Evolutionary conservation across 2,888 invertebrate species (phyloP).

Genomic region (Urechis unicinctus): DNA sequence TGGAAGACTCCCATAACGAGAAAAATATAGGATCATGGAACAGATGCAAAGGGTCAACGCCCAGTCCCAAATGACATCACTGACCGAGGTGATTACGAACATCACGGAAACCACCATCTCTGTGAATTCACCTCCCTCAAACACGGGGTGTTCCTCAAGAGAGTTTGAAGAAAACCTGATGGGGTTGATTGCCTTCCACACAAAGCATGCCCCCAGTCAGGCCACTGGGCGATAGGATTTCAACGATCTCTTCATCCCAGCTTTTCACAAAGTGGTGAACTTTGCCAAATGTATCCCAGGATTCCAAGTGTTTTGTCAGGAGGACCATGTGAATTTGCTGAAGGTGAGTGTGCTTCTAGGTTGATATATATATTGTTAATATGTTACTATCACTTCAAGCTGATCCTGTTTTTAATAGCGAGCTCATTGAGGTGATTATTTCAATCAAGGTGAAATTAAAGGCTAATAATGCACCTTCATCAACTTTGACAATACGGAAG

Average conservation of each 20-base stretch:
- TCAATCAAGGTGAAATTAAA: no score
- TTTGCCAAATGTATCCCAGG: slow-evolving; percentile 97
- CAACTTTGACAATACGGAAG: no score
- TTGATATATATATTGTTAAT: background rate
- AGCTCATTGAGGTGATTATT: no score
- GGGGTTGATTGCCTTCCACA: slow-evolving; percentile 42
- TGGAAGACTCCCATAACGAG: slow-evolving; percentile 98
- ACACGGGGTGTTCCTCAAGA: slow-evolving; percentile 40
- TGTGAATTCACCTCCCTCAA: slow-evolving; percentile 94
- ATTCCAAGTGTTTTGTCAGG: slow-evolving; percentile 85
- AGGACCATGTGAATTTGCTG: slow-evolving; percentile 91
- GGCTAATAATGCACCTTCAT: no score
- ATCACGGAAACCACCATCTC: slow-evolving; percentile 90
- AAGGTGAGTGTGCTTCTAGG: slow-evolving; percentile 56
- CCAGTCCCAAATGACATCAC: slow-evolving; percentile 55
- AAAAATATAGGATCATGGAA: slow-evolving; percentile 96
- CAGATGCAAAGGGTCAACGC: slow-evolving; percentile 75
- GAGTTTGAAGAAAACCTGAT: slow-evolving; percentile 31
- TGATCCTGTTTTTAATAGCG: no score
- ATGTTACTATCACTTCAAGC: slow-evolving; percentile 6
- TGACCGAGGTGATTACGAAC: slow-evolving; percentile 69
- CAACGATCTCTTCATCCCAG: slow-evolving; percentile 92
- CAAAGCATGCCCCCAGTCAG: slow-evolving; percentile 84
- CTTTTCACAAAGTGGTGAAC: slow-evolving; percentile 94
- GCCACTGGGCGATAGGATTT: slow-evolving; percentile 70